Evolutionary conservation across 2,888 invertebrate species (phyloP), one percentile per base, ranked within the genome.

Genomic region (Rhorus exstirpatorius): DNA sequence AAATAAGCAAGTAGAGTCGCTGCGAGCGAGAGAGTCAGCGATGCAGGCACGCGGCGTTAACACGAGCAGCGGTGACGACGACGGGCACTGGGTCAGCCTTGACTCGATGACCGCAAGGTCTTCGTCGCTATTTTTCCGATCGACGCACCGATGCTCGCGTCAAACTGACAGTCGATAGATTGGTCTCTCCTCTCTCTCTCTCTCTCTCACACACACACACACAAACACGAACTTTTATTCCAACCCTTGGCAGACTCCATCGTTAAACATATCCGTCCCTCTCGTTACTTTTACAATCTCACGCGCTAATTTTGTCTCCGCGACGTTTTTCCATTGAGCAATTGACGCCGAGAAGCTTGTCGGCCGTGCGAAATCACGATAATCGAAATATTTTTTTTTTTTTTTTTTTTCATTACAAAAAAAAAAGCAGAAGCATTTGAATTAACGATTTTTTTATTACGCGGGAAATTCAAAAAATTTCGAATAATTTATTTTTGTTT

Each of bases 101-200:
- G 84, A 84, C 79, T 79, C 82, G 77, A 71, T 60, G 71, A 74
- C 65, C 68, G 77, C 84, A 84, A 84, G 82, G 82, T 84, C 84
- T 78, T 65, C 83, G 61, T 74, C 41, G 76, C 77, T 77, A 72
- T 81, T 79, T 70, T 70, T 81, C 79, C 81, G 51, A 76, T 70
- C 63, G 76, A 82, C 81, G 81, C 81, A 78, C 76, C 67, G 68
- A 76, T 63, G 44, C 81, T 55, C 79, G 72, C 79, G 79, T 79
- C 72, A 77, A 75, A 79, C 68, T 84, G 81, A 79, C 79, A 84
- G 72, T 70, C 81, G 81, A 74, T 82, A 82, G 70, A 78, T 75
- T 51, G n/a, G 2, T 51, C 35, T 6, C 53, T 10, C 17, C 17
- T 53, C 38, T n/a, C 46, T 65, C 55, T 58, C 65, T 0, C 14